Conservation (phyloP, 2,113 vertebrate species). For the Monopterus albus region DNA sequence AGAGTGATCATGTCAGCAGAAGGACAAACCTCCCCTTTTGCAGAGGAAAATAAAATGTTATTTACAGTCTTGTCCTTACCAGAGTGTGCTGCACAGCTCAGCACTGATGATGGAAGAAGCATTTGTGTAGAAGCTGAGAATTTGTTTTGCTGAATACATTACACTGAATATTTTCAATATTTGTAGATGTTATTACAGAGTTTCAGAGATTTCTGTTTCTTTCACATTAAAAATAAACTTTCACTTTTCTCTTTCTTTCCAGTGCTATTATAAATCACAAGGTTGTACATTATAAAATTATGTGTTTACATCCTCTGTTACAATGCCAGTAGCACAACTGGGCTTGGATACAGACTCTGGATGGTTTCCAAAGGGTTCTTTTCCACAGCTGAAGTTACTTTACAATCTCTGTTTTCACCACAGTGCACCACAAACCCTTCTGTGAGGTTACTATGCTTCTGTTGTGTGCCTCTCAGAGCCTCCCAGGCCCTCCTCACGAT, state of each 20-base stretch:
- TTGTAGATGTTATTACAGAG: constrained; percentile 12
- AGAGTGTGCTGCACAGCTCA: constrained; percentile 56
- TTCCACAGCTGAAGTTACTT: constrained; percentile 75
- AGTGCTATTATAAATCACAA: constrained; percentile 43
- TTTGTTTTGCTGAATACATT: constrained; percentile 36
- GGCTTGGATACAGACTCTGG: constrained; percentile 55
- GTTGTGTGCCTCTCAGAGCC: constrained; percentile 57
- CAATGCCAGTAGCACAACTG: constrained; percentile 53
- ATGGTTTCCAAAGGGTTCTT: constrained; percentile 67
- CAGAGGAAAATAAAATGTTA: constrained; percentile 37
- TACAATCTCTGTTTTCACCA: constrained; percentile 68
- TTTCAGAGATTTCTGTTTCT: constrained; percentile 28
- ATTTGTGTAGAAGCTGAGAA: constrained; percentile 24
- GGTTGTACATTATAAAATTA: constrained; percentile 52
- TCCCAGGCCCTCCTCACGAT: constrained; percentile 60
- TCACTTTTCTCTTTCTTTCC: constrained; percentile 14
- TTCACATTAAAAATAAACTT: constrained; percentile 42
- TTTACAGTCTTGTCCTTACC: constrained; percentile 56
- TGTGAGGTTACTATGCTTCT: constrained; percentile 73
- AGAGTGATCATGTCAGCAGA: constrained; percentile 53
- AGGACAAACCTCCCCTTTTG: constrained; percentile 16
- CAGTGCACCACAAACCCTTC: constrained; percentile 63
- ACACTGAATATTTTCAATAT: constrained; percentile 17
- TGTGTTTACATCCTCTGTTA: constrained; percentile 57
- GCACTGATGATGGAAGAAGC: constrained; percentile 38